Evolutionary conservation across 2,113 vertebrate genomes (phyloP), one percentile per base, ranked within the genome.

Genomic region (Colossoma macropomum): DNA sequence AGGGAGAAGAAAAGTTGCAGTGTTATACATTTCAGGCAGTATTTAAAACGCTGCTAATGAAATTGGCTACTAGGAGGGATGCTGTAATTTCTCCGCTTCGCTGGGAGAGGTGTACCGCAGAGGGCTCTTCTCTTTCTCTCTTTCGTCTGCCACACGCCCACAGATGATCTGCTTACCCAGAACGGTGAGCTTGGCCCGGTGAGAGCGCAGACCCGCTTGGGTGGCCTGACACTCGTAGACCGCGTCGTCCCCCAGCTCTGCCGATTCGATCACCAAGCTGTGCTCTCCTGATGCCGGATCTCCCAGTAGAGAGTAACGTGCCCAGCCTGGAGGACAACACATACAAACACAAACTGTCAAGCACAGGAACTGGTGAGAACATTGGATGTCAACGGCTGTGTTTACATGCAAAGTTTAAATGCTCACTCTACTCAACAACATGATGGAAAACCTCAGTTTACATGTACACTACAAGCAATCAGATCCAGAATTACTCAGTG

Each of bases 161-260:
- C 66, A 72, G 52, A 79, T 17, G 70, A 75, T 54, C 56, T 6
- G 41, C 65, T 95, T 90, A 98, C 96, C 94, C 87, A 96, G 92
- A 74, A 97, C 94, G 0, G 94, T 97, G 86, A 98, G 87, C 77
- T 90, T 95, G 89, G 96, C 97, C 32, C 94, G 93, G 85, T 96
- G 94, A 9, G 97, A 98, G 86, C 96, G 94, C 85, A 98, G 93
- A 0, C 87, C 96, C 0, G 96, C 96, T 91, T 97, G 96, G 1
- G 96, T 96, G 48, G 96, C 97, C 89, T 97, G 97, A 91, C 96
- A 98, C 88, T 98, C 96, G 25, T 97, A 97, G 6, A 93, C 90
- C 0, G 96, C 96, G 83, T 98, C 96, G 77, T 98, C 97, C 21
- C 91, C 94, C 79, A 96, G 92, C 85, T 97, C 96, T 66, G 94